Evolutionary conservation across 2,797 vertebrate species (phyloP), one percentile per base, ranked within the genome.

Genomic region (Characodon lateralis): DNA sequence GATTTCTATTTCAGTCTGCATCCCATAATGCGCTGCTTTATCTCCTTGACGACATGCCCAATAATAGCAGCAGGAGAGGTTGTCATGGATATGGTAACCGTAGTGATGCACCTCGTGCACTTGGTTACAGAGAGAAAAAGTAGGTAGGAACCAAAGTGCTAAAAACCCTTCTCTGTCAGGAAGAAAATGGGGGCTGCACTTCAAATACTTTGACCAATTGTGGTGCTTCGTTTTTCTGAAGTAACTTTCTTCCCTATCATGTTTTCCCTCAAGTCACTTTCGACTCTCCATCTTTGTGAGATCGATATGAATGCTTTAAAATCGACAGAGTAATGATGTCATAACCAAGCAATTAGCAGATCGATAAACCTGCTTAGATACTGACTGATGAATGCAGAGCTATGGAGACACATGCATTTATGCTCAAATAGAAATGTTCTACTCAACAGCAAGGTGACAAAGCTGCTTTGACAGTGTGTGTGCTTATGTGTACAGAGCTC

Each of bases 1-100:
- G 82, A 85, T 84, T 89, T 89, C 93, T 94, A 93, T 95, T 93
- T 92, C 84, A 26, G 90, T 92, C 87, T 9, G 55, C 89, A 94
- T 92, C 92, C 91, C 92, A 94, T 94, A 93, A 93, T 93, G 82
- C 80, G 85, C 85, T n/a, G 87, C 87, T 89, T 88, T 79, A 88
- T 94, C 88, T 92, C 92, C 92, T 89, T 90, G 92, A 92, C 91
- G 70, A 93, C 92, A 89, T 88, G 81, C 81, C 92, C 93, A 91
- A 93, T 94, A 92, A 93, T 93, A 93, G 92, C 92, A 91, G 87
- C 79, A 31, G 83, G 83, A 86, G 87, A 91, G 92, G 95, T 96
- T 96, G 95, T 95, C 95, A 96, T 95, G 95, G 95, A 94, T 95
- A 95, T 95, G 92, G 94, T 95, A 94, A 93, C 95, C 92, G 91